Percentiles rank a stretch among this genome's conserved stretches.
phyloP scores from a whole-genome alignment of 2,113 vertebrate species.

The Stictonetta naevosa region DNA sequence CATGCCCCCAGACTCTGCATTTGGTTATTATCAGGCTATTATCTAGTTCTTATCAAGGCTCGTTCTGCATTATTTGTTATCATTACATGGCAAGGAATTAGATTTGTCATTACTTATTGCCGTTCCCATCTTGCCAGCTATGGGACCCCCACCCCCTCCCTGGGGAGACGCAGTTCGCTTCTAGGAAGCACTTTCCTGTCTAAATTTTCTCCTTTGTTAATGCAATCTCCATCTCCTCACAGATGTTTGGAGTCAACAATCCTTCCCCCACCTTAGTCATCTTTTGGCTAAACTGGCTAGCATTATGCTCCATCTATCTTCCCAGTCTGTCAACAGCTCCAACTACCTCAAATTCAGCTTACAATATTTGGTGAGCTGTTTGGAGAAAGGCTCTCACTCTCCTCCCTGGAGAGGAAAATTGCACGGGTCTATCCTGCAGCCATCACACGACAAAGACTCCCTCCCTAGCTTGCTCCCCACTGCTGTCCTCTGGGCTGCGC shows the following conservation, averaged over 20 bases:
- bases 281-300: slow-evolving; percentile 46
- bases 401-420: not conserved
- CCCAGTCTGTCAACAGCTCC: slow-evolving; percentile 14
- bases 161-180: slow-evolving; percentile 27
- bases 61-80: slow-evolving; percentile 34
- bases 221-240: not conserved
- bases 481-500: not conserved
- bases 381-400: not conserved
- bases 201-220: slow-evolving; percentile 33
- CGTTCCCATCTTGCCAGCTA: slow-evolving; percentile 20
- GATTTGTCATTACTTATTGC: not conserved
- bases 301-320: not conserved
- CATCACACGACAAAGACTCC: rapidly evolving
- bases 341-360: not conserved
- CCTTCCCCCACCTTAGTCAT: slow-evolving; percentile 40
- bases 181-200: slow-evolving; percentile 49
- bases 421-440: not conserved
- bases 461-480: not conserved
- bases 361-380: not conserved
- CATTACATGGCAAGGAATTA: slow-evolving; percentile 22
- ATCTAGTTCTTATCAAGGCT: not conserved
- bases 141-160: slow-evolving; percentile 55
- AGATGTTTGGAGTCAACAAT: slow-evolving; percentile 53
- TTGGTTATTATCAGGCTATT: not conserved
- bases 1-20: not conserved